A percentile compares a stretch with the other conserved stretches of the same genome.
phyloP scores from a whole-genome alignment of 1,140 invertebrate species.

The Drosophila neocordata region DNA sequence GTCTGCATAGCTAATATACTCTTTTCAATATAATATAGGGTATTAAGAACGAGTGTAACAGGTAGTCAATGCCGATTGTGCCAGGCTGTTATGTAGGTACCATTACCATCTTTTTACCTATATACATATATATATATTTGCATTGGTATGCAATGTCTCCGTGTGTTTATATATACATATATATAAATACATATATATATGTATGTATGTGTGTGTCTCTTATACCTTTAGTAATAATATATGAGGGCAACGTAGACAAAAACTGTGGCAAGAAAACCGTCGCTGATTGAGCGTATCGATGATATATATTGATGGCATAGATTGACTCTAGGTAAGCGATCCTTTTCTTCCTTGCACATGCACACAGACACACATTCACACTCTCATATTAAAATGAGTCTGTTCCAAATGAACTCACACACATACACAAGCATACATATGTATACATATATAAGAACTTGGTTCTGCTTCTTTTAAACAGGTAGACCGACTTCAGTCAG shows the following conservation, averaged over 20 bases:
- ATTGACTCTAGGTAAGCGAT: conserved; percentile 36
- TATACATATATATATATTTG: conserved; percentile 17
- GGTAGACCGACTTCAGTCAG: conserved; percentile 25
- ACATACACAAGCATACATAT: background rate
- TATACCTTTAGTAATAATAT: conserved; percentile 24
- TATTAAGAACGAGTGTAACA: conserved; percentile 59
- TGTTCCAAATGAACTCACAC: background rate
- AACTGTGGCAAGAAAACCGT: conserved; percentile 36
- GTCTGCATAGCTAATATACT: background rate
- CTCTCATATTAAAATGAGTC: conserved; percentile 8
- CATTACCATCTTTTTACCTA: conserved; percentile 5
- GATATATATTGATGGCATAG: conserved; percentile 51
- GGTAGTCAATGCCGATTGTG: conserved; percentile 43
- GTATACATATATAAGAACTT: too few relatives aligned
- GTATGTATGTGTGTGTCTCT: background rate
- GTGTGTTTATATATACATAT: too few relatives aligned
- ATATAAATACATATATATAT: too few relatives aligned
- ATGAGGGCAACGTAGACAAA: conserved; percentile 17
- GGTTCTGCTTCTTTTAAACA: background rate
- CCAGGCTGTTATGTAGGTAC: conserved; percentile 7
- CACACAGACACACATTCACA: conserved; percentile 12
- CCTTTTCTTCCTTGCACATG: conserved; percentile 11
- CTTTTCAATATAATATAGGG: background rate
- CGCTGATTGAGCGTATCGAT: conserved; percentile 38
- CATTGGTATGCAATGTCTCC: background rate